phyloP scores from a whole-genome alignment of 2,113 vertebrate genomes.

The Seriola aureovittata region DNA sequence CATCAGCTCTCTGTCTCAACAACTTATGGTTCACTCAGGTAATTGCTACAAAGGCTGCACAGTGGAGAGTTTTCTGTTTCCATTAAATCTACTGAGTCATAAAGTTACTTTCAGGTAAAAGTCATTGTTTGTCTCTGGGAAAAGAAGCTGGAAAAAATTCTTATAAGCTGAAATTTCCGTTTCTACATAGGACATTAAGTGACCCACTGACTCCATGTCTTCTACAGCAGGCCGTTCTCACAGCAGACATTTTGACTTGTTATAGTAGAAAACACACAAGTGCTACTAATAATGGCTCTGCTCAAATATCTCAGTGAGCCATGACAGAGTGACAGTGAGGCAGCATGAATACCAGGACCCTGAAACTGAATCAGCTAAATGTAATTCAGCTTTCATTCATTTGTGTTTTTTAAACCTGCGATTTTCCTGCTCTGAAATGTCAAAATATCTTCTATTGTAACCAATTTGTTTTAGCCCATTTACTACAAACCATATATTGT shows the following conservation, averaged over 20 bases:
- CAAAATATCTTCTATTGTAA: no score
- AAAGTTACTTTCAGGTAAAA: background rate
- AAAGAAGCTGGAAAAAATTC: background rate
- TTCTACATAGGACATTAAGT: no score
- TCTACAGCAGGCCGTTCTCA: no score
- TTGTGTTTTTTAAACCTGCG: background rate
- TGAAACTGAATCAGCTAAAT: no score
- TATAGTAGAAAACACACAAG: background rate
- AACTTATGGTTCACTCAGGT: background rate
- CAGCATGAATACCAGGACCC: no score
- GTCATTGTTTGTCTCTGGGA: background rate
- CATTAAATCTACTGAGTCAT: background rate
- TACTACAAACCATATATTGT: background rate
- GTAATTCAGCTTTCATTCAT: no score
- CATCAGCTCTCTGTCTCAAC: background rate
- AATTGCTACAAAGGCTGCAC: slow-evolving; percentile 19
- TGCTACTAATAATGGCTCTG: no score
- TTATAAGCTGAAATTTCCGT: background rate
- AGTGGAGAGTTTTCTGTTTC: background rate
- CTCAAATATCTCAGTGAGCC: no score
- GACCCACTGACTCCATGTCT: no score
- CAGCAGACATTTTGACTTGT: background rate
- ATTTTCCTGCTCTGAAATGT: background rate
- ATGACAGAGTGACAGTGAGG: no score
- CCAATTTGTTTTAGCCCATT: background rate